Percentiles rank a stretch among this genome's conserved stretches.
Conservation (phyloP, 2,113 vertebrate species). For the Ornithorhynchus anatinus region DNA sequence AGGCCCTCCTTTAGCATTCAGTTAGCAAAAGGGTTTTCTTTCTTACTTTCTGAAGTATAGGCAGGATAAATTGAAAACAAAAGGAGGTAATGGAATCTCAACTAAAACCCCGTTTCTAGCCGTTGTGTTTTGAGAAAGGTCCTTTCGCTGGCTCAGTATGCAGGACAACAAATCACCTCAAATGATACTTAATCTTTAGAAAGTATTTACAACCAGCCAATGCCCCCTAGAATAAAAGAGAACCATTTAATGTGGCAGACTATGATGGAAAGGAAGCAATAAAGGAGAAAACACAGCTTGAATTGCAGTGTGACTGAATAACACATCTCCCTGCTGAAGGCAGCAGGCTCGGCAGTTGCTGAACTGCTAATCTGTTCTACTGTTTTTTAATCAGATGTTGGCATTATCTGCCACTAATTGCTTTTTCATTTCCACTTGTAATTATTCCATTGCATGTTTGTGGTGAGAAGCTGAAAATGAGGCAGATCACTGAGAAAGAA, state of each 20-base stretch:
- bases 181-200: conserved; percentile 57
- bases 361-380: conserved; percentile 74
- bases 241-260: conserved; percentile 39
- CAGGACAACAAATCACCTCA: conserved; percentile 50
- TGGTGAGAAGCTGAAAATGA: conserved; percentile 82
- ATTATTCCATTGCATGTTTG: conserved; percentile 83
- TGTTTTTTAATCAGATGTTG: conserved; percentile 81
- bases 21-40: not conserved
- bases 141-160: conserved; percentile 39
- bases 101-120: conserved; percentile 4
- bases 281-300: conserved; percentile 63
- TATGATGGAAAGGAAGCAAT: conserved; percentile 52
- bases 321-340: conserved; percentile 64
- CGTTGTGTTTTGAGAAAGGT: not conserved
- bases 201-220: conserved; percentile 63
- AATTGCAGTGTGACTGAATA: conserved; percentile 55
- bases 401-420: conserved; percentile 82
- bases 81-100: not conserved
- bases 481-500: conserved; percentile 81
- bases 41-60: not conserved
- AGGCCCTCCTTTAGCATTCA: not conserved
- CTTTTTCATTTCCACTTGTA: conserved; percentile 82
- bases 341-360: conserved; percentile 51
- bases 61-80: not conserved
- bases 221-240: conserved; percentile 59